Base-by-base conservation (phyloP, 2,113 vertebrate species). In the Murina feae region DNA sequence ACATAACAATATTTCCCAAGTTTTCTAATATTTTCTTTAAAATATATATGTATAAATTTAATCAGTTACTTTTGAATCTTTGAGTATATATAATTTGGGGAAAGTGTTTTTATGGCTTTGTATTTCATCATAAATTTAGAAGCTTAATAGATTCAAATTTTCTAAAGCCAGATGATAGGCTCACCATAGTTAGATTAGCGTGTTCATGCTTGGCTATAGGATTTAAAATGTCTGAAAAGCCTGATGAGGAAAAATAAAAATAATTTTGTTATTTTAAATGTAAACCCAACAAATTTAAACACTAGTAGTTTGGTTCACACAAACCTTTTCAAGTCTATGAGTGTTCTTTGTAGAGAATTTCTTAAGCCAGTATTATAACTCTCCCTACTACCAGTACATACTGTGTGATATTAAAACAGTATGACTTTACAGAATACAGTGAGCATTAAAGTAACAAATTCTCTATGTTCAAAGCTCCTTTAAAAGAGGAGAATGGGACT, bases 11-110 rank as follows among this genome's bases (percentile, higher is more conserved):
- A 76, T 94, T 94, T n/a, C 86, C 12, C 83, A 90, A 76, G 30
- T 78, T 89, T 86, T 42, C n/a, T 87, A 83, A 72, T 81, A 47
- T 92, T 96, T 79, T 97, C 60, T 95, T 96, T 94, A 51, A 97
- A 90, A 91, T 32, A 84, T 35, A 68, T 23, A 65, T 39, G 3
- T 97, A 85, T 97, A 97, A 96, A 94, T 95, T 94, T 71, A 96
- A 96, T 75, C 94, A 96, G 96, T 88, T 90, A 28, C 14, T 97
- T 97, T 97, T 83, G 84, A 92, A 95, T 75, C 47, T 91, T 37
- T 95, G 97, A 91, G 58, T 95, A 44, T 84, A 78, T 35, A 0
- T 96, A 82, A 79, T 96, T 75, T 72, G 53, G 55, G 30, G 58
- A 25, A 93, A 83, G 4, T 88, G 37, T 68, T 71, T 93, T 90